Conservation (phyloP, 2,113 vertebrate genomes). For the Paradoxurus hermaphroditus region DNA sequence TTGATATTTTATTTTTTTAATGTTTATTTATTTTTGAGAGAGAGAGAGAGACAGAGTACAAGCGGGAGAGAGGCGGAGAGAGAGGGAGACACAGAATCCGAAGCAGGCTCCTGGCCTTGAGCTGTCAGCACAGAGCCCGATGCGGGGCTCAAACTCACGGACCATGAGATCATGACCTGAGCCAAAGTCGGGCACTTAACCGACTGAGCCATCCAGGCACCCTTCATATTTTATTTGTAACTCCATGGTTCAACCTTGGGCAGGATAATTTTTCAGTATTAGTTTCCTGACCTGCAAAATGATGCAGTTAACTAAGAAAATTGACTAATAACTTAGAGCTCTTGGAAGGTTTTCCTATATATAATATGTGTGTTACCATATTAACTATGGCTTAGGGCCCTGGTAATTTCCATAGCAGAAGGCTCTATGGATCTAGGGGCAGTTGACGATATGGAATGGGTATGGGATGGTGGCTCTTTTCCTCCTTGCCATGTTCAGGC, state of each 20-base stretch:
- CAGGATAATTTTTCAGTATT: neutral
- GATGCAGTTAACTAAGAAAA: slow-evolving; percentile 16
- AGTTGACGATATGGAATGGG: neutral
- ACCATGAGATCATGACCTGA: no score
- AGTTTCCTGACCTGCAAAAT: slow-evolving; percentile 14
- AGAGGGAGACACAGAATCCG: no score
- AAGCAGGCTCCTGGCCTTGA: no score
- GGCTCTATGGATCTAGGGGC: neutral
- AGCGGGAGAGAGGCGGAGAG: no score
- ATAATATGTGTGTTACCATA: neutral
- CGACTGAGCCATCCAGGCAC: no score
- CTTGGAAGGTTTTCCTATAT: neutral
- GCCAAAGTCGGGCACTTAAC: no score
- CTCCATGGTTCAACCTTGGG: neutral
- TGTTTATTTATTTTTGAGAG: no score
- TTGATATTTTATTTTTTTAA: slow-evolving; percentile 30
- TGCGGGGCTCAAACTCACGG: no score
- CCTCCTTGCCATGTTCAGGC: neutral
- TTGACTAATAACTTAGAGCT: neutral
- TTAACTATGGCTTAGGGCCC: neutral
- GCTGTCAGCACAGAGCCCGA: no score
- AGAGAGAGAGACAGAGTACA: no score
- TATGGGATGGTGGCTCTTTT: neutral
- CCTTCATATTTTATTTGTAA: slow-evolving; percentile 44
- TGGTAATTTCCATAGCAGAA: neutral